Evolutionary conservation across 53 echinoderm and acorn worm genomes (phyloP).

Genomic region (Hippasteria phrygiana): DNA sequence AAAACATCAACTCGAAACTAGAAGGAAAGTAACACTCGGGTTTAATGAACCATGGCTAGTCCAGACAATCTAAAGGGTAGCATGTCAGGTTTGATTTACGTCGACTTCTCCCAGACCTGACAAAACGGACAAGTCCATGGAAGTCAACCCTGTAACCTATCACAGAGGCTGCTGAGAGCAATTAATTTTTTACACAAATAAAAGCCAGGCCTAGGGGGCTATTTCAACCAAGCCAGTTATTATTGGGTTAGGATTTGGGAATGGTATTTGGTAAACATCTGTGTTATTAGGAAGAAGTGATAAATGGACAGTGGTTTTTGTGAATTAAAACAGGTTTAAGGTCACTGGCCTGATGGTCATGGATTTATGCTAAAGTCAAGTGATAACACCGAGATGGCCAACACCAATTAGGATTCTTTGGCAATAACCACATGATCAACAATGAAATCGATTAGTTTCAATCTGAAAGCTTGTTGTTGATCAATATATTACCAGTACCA

Average conservation of each 20-base stretch:
- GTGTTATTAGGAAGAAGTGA: not conserved
- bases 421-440: not conserved
- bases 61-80: not conserved
- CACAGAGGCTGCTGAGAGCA: conserved; percentile 13
- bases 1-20: too few species aligned
- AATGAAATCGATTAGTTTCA: not conserved
- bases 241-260: not conserved
- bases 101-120: not conserved
- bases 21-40: not conserved
- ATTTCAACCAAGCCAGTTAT: not conserved
- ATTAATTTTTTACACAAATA: conserved; percentile 47
- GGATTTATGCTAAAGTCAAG: too few species aligned
- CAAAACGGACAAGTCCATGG: not conserved
- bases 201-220: not conserved
- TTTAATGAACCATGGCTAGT: not conserved
- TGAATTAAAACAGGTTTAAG: not conserved
- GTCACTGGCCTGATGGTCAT: too few species aligned
- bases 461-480: not conserved
- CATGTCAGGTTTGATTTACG: not conserved
- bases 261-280: not conserved
- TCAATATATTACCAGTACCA: too few species aligned
- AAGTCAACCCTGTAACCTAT: not conserved
- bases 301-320: not conserved
- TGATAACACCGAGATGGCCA: too few species aligned
- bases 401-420: too few species aligned